Evolutionary conservation across 2,888 invertebrate species (phyloP), one percentile per base, ranked within the genome.

Genomic region (Lampropteryx suffumata): DNA sequence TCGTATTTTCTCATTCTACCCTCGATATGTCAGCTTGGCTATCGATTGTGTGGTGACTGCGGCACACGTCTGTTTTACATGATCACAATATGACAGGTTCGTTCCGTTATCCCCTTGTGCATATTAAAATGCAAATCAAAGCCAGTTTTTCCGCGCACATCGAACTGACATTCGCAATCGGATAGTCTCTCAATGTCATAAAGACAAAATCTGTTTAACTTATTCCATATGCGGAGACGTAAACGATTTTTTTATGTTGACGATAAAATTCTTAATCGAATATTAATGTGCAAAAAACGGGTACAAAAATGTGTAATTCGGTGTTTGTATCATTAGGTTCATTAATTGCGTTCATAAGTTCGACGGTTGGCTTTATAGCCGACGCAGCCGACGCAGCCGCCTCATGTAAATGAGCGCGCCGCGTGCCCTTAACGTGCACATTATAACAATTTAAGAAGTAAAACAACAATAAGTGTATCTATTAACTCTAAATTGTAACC

Each of bases 81-180:
- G 64, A 68, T 68, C 63, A 68, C 78, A 80, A 77, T 79, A 81
- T 84, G 85, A 84, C 84, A 82, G 79, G 65, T 70, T 70, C 76
- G 69, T 73, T 74, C 69, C 65, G 65, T 67, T 71, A 74, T 76
- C 72, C 82, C 82, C 81, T 67, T 69, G 80, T 76, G 81, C 82
- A 82, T 86, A 87, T 90, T 89, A 88, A 90, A 86, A 89, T 89
- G 87, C 85, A 88, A 89, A 89, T 88, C 73, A 72, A 79, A 76
- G 61, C 67, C 71, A 63, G 60, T 69, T 78, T 80, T 72, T 62
- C 65, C 59, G 57, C 64, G 64, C 76, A 62, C 59, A 81, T 79
- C 76, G 78, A 79, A 76, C 66, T 72, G 62, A 65, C 69, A 72
- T 59, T 64, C 72, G 71, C 74, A 70, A 76, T 73, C 77, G 71